Evolutionary conservation across 1,140 invertebrate species (phyloP).

Genomic region (Tetramorium parvispinum): DNA sequence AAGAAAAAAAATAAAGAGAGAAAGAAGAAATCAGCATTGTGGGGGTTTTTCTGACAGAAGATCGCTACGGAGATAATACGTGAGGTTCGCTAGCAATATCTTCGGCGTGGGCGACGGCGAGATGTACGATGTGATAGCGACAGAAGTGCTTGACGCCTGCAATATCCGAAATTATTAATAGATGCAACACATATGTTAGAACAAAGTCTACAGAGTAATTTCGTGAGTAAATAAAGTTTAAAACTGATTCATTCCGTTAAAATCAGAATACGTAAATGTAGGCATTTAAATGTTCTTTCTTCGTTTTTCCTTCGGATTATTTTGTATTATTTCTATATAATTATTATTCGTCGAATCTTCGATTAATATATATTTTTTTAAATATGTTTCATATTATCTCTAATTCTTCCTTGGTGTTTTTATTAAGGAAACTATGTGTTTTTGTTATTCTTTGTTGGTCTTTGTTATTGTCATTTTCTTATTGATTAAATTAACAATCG

Average conservation of each 20-base stretch:
- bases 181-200: slow-evolving; percentile 1
- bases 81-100: neutral
- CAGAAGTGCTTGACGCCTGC: neutral
- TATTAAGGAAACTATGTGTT: neutral
- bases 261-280: neutral
- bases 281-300: neutral
- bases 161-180: neutral
- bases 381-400: neutral
- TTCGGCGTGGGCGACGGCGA: neutral
- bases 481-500: neutral
- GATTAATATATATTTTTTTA: neutral
- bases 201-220: neutral
- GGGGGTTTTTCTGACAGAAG: neutral
- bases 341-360: neutral
- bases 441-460: neutral
- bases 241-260: neutral
- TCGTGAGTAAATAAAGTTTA: neutral
- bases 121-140: neutral
- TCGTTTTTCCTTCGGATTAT: neutral
- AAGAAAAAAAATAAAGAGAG: neutral
- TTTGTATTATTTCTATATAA: neutral
- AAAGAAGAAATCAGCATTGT: neutral
- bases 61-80: neutral
- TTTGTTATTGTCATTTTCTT: neutral
- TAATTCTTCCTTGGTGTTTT: neutral